Evolutionary conservation across 2,888 invertebrate species (phyloP), one percentile per base, ranked within the genome.

Genomic region (Apamea crenata): DNA sequence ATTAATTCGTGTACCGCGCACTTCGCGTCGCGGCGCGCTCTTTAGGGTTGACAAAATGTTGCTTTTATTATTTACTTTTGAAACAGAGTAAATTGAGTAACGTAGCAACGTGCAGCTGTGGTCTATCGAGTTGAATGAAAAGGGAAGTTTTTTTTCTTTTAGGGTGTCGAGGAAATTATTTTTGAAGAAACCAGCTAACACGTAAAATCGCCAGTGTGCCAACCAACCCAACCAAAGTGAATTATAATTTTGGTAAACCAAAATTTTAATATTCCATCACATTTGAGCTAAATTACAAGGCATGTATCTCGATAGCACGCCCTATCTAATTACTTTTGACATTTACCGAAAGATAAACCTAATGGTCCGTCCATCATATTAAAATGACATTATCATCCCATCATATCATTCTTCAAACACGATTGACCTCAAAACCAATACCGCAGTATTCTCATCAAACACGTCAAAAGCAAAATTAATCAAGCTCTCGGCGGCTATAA

Each of bases 1-100:
- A 92, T 93, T 92, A 93, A 92, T 91, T 89, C 90, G 79, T 76
- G 79, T 74, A 72, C 85, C 89, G 88, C 90, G 90, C 88, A 85
- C 87, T 90, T 68, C 66, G 67, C 56, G 75, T 70, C 66, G 68
- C 63, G 63, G 40, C 44, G 47, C 53, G 50, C 66, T 61, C 70
- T 18, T 3, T 21, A 85, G 86, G 85, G 85, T 21, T 85, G 86
- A 56, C 83, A 63, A 36, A 18, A 36, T 16, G 29, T 29, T 36
- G 7, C 10, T 40, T 32, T 29, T 59, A 40, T 74, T 47, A 56
- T 63, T 66, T 72, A 1, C 14, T 66, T 79, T 66, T 44, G 8
- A 47, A 18, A 59, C 18, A 65, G 25, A 71, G 44, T 67, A 68
- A 53, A 53, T 73, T 61, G 44, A 53, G 14, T 44, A 36, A 18